Percentiles rank a stretch among this genome's conserved stretches.
These are phyloP conservation scores for Meriones unguiculatus DNA, from an alignment of 2,113 vertebrate species.

Conservation along the genomic window DNA sequence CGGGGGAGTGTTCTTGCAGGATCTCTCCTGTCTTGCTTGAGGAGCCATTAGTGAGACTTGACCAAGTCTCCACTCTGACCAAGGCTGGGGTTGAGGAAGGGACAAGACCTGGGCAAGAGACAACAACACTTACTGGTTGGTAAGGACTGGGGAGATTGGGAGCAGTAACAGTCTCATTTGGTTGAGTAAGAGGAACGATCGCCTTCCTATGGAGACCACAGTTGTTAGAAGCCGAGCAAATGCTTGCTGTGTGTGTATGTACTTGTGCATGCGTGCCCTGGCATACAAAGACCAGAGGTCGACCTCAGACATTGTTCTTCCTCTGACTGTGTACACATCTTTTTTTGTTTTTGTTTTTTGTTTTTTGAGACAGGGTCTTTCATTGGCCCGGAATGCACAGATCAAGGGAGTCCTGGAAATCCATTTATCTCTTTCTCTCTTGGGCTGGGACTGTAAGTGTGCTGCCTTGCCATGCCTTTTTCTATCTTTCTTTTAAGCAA, in stretches of 20 bases:
- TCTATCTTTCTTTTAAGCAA: background rate
- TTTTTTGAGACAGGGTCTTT: background rate
- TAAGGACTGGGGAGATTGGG: background rate
- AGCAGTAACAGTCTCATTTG: background rate
- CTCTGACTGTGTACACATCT: background rate
- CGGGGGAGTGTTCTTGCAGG: background rate
- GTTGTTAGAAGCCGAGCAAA: background rate
- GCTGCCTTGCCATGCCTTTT: background rate
- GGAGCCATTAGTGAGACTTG: background rate
- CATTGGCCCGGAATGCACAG: background rate
- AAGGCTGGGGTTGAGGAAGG: background rate
- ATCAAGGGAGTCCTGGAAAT: background rate
- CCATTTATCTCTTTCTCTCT: background rate
- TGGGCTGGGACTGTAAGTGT: background rate
- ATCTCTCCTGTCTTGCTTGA: background rate
- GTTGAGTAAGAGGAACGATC: background rate
- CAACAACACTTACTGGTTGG: background rate
- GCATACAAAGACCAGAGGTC: background rate
- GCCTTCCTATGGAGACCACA: background rate
- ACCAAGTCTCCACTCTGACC: background rate
- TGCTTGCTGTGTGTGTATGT: too few species aligned
- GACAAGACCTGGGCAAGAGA: background rate
- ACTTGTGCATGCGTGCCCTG: background rate
- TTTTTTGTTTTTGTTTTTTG: background rate
- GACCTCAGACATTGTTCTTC: background rate